Conservation (phyloP, 1,140 invertebrate genomes). For the Cotesia typhae region DNA sequence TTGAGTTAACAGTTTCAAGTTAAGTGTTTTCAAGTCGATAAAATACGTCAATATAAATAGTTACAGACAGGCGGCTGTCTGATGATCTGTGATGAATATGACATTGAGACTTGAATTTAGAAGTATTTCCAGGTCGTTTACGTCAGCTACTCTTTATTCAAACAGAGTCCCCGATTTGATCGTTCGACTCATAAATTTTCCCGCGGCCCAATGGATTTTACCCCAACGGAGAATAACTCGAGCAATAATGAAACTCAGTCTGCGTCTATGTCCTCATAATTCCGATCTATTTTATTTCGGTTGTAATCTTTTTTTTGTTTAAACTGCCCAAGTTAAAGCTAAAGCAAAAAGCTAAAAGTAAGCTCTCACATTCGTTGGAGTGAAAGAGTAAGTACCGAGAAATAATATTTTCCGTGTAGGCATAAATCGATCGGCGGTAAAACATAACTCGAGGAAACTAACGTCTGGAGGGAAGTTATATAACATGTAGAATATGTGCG, state of each 20-base stretch:
- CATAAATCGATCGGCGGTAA: constrained; percentile 20
- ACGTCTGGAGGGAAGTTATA: constrained; percentile 9
- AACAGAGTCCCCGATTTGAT: constrained; percentile 20
- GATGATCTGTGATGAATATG: constrained; percentile 9
- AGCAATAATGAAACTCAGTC: constrained; percentile 11
- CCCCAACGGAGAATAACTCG: neutral
- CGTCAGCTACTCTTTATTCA: constrained; percentile 21
- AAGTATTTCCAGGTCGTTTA: constrained; percentile 18
- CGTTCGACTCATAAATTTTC: constrained; percentile 21
- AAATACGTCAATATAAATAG: too few relatives aligned
- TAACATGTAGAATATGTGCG: constrained; percentile 15
- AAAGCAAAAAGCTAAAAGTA: too few relatives aligned
- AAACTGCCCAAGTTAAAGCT: too few relatives aligned
- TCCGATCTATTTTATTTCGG: neutral
- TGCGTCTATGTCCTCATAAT: neutral
- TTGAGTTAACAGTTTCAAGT: too few relatives aligned
- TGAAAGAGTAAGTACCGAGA: neutral
- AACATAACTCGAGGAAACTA: neutral
- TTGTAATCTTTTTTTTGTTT: neutral
- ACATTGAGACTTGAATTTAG: constrained; percentile 17
- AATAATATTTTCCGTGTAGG: neutral
- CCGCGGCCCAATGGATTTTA: constrained; percentile 17
- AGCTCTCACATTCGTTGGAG: too few relatives aligned
- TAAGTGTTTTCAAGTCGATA: too few relatives aligned
- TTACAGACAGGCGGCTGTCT: neutral